Base-by-base conservation (phyloP, 2,113 vertebrate genomes). In the Aplodontia rufa region DNA sequence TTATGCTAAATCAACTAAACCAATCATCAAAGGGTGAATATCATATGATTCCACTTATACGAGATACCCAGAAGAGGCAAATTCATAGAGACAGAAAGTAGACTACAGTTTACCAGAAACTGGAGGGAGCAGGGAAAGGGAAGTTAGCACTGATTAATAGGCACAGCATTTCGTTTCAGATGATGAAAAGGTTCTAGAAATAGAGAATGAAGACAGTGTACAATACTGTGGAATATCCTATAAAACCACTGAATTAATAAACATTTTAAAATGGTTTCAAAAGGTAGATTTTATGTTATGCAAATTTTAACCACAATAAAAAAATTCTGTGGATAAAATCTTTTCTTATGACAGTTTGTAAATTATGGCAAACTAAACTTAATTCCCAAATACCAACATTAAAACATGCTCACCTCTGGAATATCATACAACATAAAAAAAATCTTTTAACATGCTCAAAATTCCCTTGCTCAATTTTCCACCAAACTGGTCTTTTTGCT, bases 141-240 rank as follows among this genome's bases (percentile, higher is more conserved):
- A 40, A 53, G 26, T 51, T 14, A 19, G 47, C 60, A 32, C 3
- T 53, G 20, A 53, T 81, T 89, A 84, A 47, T 42, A 64, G 26
- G 32, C 20, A 78, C 10, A 17, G 42, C 26, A 20, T 84, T 81
- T 87, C 84, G 24, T 71, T 45, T 76, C 40, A 87, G 19, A 51
- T 32, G 55, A 90, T 20, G 42, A 72, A 87, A 49, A 90, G 55
- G 32, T 62, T 92, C 64, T 94, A 17, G 35, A 93, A 94, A 49
- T 30, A 3, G 19, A 80, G 8, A 40, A 1, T 64, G 17, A 10
- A 60, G 16, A 66, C 32, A 69, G 69, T 24, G 3, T 30, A 68
- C n/a, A 83, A 93, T 35, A 51, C 1, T 51, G 19, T 37, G 17
- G 17, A 92, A 85, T 40, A 17, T 28, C 89, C 58, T 81, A n/a